These are phyloP conservation scores for Calliphora vicina DNA, from an alignment of 1,140 invertebrate species.

Conservation along the genomic window DNA sequence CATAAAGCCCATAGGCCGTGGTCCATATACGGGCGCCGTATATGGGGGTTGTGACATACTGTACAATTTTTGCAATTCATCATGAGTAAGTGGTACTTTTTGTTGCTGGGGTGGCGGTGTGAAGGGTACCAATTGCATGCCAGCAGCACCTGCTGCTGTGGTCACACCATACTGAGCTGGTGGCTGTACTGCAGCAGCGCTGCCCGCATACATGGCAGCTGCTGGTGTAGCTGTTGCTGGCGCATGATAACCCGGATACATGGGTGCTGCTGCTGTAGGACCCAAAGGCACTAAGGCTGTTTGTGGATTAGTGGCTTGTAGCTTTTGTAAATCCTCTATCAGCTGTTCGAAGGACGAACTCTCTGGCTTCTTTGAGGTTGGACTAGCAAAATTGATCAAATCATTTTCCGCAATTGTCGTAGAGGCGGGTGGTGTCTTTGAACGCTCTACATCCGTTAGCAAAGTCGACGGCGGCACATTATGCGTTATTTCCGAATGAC, in stretches of 20 bases:
- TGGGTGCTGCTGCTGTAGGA: constrained; percentile 45
- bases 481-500: constrained; percentile 61
- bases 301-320: constrained; percentile 52
- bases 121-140: constrained; percentile 57
- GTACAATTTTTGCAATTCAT: constrained; percentile 57
- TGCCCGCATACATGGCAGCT: constrained; percentile 18
- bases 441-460: constrained; percentile 45
- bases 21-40: constrained; percentile 3
- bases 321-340: constrained; percentile 67
- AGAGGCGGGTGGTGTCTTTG: constrained; percentile 65
- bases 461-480: constrained; percentile 41
- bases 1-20: constrained; percentile 38
- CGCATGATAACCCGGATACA: constrained; percentile 35
- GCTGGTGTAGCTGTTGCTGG: constrained; percentile 38
- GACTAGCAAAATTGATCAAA: constrained; percentile 78
- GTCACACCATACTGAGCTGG: constrained; percentile 42
- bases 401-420: constrained; percentile 66
- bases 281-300: constrained; percentile 55
- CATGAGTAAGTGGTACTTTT: constrained; percentile 52
- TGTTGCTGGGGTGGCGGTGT: constrained; percentile 45
- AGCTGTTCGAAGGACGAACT: constrained; percentile 66
- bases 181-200: constrained; percentile 16
- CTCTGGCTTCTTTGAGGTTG: constrained; percentile 65
- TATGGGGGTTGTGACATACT: constrained; percentile 50
- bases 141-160: constrained; percentile 33